Evolutionary conservation across 2,888 invertebrate genomes (phyloP).

Genomic region (Microplitis manilae): DNA sequence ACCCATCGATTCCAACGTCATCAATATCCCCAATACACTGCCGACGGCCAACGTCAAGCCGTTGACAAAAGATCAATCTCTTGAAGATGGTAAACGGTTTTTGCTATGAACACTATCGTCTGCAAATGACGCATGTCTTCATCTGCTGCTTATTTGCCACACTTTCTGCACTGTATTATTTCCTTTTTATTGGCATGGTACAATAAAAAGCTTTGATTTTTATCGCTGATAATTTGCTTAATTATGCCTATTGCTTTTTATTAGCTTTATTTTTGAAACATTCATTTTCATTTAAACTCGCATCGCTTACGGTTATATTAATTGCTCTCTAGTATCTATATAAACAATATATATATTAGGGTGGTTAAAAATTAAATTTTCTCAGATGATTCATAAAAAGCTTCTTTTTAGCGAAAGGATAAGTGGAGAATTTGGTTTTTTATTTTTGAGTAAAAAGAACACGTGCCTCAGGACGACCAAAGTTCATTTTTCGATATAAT

Average conservation of each 20-base stretch:
- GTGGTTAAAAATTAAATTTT: too few relatives aligned
- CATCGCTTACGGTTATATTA: constrained; percentile 2
- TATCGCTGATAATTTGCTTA: not conserved
- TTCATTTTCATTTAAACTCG: constrained; percentile 20
- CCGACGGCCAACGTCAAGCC: constrained; percentile 67
- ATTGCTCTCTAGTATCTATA: not conserved
- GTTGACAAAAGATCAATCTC: constrained; percentile 70
- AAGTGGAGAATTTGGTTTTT: too few relatives aligned
- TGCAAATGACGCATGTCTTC: constrained; percentile 68
- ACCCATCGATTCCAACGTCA: constrained; percentile 70
- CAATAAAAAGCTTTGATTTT: not conserved
- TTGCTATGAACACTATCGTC: constrained; percentile 73
- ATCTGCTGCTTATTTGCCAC: constrained; percentile 36
- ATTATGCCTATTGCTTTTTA: constrained; percentile 55
- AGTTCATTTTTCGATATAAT: too few relatives aligned
- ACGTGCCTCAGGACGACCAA: too few relatives aligned
- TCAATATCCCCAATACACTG: constrained; percentile 67
- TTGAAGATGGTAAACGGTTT: constrained; percentile 71
- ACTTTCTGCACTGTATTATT: constrained; percentile 44
- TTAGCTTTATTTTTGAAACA: constrained; percentile 50
- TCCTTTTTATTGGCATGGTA: constrained; percentile 53
- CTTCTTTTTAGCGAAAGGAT: too few relatives aligned
- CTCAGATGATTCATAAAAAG: too few relatives aligned
- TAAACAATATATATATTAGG: too few relatives aligned
- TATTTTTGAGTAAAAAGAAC: too few relatives aligned